Percentiles rank a stretch among this genome's conserved stretches.
These are phyloP conservation scores for Propithecus deckenii DNA, from an alignment of 2,797 vertebrate genomes.

Conservation along the genomic window DNA sequence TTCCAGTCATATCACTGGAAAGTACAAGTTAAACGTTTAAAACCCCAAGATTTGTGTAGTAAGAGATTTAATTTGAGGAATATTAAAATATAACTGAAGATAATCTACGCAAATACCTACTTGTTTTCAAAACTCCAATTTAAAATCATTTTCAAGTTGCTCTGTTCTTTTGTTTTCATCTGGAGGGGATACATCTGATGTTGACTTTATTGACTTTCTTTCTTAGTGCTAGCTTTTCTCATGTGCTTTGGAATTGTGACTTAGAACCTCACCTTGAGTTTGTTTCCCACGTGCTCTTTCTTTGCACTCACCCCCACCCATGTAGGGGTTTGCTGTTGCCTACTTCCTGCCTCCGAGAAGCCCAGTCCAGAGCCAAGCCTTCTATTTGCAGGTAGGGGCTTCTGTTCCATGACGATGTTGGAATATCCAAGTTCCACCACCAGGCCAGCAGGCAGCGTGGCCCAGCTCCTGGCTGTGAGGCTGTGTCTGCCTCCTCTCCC, in stretches of 20 bases:
- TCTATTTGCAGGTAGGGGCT: neutral
- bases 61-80: neutral
- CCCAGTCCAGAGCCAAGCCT: neutral
- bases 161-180: neutral
- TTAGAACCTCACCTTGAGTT: neutral
- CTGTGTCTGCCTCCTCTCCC: neutral
- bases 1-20: neutral
- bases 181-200: no score
- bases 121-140: neutral
- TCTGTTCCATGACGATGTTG: neutral
- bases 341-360: neutral
- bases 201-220: neutral
- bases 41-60: neutral
- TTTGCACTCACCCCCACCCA: neutral
- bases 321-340: neutral
- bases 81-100: neutral
- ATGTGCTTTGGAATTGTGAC: neutral
- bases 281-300: neutral
- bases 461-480: neutral
- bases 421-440: neutral
- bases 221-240: neutral
- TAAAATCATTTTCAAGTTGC: neutral
- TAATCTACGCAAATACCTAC: neutral
- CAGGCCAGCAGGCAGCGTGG: neutral
- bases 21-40: neutral